Conservation (phyloP, 2,888 invertebrate genomes). For the Sphinx pinastri region DNA sequence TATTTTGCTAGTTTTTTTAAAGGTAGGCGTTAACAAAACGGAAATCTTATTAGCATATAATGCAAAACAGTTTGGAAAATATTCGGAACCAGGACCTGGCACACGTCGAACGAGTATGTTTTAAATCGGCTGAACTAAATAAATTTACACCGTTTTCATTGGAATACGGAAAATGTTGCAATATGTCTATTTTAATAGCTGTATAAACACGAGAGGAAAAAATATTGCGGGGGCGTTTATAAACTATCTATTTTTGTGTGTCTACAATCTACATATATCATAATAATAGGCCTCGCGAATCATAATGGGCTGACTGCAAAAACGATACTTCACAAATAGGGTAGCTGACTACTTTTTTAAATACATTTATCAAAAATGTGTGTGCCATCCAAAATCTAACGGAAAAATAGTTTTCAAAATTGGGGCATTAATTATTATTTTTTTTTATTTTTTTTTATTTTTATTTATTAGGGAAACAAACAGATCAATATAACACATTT, state of each 20-base stretch:
- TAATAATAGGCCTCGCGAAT: background rate
- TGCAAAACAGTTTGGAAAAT: conserved; percentile 1
- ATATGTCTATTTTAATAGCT: background rate
- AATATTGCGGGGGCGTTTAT: background rate
- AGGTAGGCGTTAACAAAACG: conserved; percentile 14
- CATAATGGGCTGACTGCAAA: background rate
- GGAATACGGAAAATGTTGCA: background rate
- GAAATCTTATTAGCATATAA: conserved; percentile 11
- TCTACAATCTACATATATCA: background rate
- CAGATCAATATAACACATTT: too few relatives aligned
- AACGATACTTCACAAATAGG: too few relatives aligned
- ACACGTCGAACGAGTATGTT: conserved; percentile 10
- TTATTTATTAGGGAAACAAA: too few relatives aligned
- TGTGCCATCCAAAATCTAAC: too few relatives aligned
- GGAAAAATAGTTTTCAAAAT: too few relatives aligned
- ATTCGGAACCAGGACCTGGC: conserved; percentile 18
- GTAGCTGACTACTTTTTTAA: too few relatives aligned
- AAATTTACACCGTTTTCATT: background rate
- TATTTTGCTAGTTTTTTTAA: conserved; percentile 13
- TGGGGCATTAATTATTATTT: too few relatives aligned
- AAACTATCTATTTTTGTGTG: background rate
- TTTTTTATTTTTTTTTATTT: too few relatives aligned
- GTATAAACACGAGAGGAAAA: background rate
- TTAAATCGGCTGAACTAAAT: background rate
- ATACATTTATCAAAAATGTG: too few relatives aligned